Evolutionary conservation across 2,113 vertebrate species (phyloP).

Genomic region (Pelvicachromis taeniatus): DNA sequence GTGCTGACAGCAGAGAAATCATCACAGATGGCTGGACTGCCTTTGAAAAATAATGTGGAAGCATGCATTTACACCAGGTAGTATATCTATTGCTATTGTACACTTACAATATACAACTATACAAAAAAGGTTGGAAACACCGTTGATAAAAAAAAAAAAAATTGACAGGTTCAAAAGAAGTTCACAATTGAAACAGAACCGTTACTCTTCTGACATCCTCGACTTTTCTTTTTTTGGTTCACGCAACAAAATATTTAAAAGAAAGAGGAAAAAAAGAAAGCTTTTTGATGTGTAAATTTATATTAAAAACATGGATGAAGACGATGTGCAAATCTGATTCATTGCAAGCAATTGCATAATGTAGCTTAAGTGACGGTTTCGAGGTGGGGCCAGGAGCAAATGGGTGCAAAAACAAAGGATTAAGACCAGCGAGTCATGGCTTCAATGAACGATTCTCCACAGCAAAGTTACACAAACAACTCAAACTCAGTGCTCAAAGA

Average conservation of each 20-base stretch:
- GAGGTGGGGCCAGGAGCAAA: not conserved
- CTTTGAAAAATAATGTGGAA: slow-evolving; percentile 23
- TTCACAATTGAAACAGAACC: slow-evolving; percentile 46
- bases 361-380: slow-evolving; percentile 7
- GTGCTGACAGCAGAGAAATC: slow-evolving; percentile 38
- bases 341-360: slow-evolving; percentile 61
- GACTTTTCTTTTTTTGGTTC: slow-evolving; percentile 34
- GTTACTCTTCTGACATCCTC: slow-evolving; percentile 1
- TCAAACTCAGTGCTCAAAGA: not conserved
- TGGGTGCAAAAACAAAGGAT: not conserved
- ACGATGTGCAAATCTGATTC: slow-evolving; percentile 66
- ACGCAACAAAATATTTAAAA: slow-evolving; percentile 41
- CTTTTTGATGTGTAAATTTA: slow-evolving; percentile 35
- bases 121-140: slow-evolving; percentile 40
- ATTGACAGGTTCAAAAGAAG: slow-evolving; percentile 32
- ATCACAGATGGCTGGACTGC: slow-evolving; percentile 4
- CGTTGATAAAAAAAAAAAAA: slow-evolving; percentile 51
- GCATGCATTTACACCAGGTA: slow-evolving; percentile 64
- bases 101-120: slow-evolving; percentile 56
- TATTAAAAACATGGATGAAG: slow-evolving; percentile 43
- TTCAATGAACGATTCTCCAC: not conserved
- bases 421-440: not conserved
- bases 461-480: not conserved
- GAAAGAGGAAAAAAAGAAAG: not conserved
- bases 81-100: slow-evolving; percentile 57